phyloP scores from a whole-genome alignment of 2,888 invertebrate species.

The Fragum whitleyi region DNA sequence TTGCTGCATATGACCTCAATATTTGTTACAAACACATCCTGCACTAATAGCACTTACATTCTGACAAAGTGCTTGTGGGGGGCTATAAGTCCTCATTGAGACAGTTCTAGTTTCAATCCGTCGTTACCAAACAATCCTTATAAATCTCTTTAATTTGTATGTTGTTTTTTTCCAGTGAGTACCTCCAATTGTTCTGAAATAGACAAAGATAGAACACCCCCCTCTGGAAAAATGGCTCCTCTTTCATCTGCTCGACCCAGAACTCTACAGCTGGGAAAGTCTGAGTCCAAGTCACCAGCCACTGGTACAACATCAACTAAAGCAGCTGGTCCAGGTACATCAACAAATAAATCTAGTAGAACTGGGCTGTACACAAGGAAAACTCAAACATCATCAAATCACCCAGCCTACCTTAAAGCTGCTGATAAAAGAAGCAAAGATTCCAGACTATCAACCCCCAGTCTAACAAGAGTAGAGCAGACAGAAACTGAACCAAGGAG shows the following conservation, averaged over 20 bases:
- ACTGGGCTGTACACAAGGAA: conserved; percentile 34
- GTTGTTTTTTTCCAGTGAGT: conserved; percentile 6
- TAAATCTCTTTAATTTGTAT: no score
- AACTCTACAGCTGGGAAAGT: conserved; percentile 5
- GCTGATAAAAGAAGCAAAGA: conserved; percentile 47
- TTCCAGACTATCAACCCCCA: conserved; percentile 47
- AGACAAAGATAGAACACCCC: conserved; percentile 42
- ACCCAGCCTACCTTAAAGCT: conserved; percentile 34
- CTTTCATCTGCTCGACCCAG: neutral
- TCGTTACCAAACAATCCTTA: no score
- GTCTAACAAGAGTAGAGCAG: conserved; percentile 33
- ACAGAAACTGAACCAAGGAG: conserved; percentile 36
- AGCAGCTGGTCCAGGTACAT: neutral
- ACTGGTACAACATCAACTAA: neutral
- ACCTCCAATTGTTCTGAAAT: conserved; percentile 52
- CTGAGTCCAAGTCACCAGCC: neutral
- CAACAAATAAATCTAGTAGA: conserved; percentile 11
- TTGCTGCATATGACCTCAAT: no score
- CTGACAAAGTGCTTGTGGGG: no score
- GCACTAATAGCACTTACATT: no score
- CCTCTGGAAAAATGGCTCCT: conserved; percentile 31
- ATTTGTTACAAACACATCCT: no score
- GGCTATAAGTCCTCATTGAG: no score
- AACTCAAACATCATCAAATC: conserved; percentile 31
- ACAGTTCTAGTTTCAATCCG: no score